Evolutionary conservation across 1,140 invertebrate genomes (phyloP).

Genomic region (Nasonia longicornis): DNA sequence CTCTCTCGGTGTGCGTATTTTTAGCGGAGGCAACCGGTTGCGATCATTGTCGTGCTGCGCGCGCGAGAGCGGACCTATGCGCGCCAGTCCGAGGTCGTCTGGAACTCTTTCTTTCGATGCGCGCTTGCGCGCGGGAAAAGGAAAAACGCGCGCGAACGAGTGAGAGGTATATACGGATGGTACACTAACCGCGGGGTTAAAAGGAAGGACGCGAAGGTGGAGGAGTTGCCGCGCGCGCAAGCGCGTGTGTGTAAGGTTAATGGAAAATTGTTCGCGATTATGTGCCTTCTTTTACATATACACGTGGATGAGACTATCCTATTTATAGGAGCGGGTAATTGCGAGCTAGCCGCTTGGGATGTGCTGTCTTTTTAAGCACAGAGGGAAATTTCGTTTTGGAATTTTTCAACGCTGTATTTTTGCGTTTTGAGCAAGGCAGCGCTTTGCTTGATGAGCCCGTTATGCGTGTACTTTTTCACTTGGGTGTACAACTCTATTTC

Average conservation of each 20-base stretch:
- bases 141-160: slow-evolving; percentile 28
- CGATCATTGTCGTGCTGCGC: slow-evolving; percentile 65
- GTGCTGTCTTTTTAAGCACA: not conserved
- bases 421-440: no score
- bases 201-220: not conserved
- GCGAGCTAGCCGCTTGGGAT: not conserved
- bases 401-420: no score
- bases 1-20: slow-evolving; percentile 58
- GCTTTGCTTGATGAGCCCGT: no score
- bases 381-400: not conserved
- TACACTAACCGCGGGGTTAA: not conserved
- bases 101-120: slow-evolving; percentile 1
- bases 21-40: slow-evolving; percentile 68
- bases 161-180: slow-evolving; percentile 32
- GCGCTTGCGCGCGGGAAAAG: slow-evolving; percentile 13
- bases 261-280: slow-evolving; percentile 3
- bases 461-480: no score
- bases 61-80: slow-evolving; percentile 10
- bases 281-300: not conserved
- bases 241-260: not conserved
- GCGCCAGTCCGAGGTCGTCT: slow-evolving; percentile 32
- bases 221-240: not conserved
- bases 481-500: no score
- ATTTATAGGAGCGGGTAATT: not conserved
- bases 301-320: not conserved